Evolutionary conservation across 2,797 vertebrate genomes (phyloP), one percentile per base, ranked within the genome.

Genomic region (Periophthalmus magnuspinnatus): DNA sequence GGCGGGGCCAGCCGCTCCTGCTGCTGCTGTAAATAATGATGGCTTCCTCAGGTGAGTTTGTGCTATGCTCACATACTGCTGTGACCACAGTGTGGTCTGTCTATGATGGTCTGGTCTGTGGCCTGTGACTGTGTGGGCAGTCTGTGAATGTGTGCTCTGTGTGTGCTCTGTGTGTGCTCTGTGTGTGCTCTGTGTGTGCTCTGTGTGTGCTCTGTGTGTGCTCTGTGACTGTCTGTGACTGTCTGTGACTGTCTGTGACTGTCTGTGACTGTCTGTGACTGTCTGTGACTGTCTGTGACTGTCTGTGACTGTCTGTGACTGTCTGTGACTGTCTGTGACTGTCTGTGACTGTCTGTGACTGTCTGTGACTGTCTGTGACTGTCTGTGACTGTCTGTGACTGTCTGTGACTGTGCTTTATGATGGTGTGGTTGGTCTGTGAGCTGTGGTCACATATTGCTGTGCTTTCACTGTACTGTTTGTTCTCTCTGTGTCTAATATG

Each of bases 31-130:
- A 9, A 92, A 94, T 0, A 96, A 97, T 14, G 96, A 97, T 2
- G 95, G 95, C 84, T 97, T 97, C 82, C 91, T 96, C 62, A 96
- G 95, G 96, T 97, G 45, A 87, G 75, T 55, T 24, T 1, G 58
- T 55, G 32, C 1, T 3, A 3, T 54, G 8, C 32, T n/a, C n/a
- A n/a, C n/a, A n/a, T n/a, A n/a, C n/a, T 28, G 22, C 34, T 24
- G 36, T 14, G 10, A 41, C 0, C 38, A 45, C 4, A 34, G 6
- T 32, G 58, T 36, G n/a, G 3, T 21, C 34, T 33, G 48, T 74
- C 28, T 28, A n/a, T n/a, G n/a, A n/a, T n/a, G n/a, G n/a, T n/a
- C n/a, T n/a, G n/a, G n/a, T n/a, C n/a, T n/a, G 36, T 38, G 6
- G 34, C 19, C 41, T 71, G 60, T 70, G 73, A 63, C 1, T 60